Evolutionary conservation across 2,797 vertebrate genomes (phyloP).

Genomic region (Tolypeutes matacus): DNA sequence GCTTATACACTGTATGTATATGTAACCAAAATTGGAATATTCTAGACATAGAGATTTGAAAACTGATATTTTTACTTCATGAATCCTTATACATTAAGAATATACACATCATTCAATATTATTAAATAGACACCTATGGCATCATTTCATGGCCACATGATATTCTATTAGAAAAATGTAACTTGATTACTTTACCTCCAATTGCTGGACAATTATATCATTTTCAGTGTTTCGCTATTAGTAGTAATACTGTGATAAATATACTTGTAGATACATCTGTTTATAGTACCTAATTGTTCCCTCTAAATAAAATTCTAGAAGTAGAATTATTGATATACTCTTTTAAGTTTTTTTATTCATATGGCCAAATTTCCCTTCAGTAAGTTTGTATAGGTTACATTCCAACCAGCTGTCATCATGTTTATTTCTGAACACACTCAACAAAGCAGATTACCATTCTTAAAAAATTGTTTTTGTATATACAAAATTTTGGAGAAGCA

Average conservation of each 20-base stretch:
- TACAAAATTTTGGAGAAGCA: neutral
- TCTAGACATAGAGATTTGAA: constrained; percentile 37
- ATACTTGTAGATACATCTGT: neutral
- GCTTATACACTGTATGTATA: neutral
- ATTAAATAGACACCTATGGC: neutral
- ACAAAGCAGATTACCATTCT: constrained; percentile 14
- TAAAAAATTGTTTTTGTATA: constrained; percentile 43
- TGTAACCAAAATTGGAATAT: neutral
- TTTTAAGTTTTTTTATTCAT: constrained; percentile 38
- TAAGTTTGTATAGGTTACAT: neutral
- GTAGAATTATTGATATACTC: neutral
- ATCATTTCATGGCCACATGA: neutral
- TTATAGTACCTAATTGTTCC: constrained; percentile 18
- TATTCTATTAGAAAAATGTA: constrained; percentile 37
- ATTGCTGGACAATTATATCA: neutral
- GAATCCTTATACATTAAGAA: neutral
- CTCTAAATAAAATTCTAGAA: constrained; percentile 46
- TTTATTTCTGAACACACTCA: constrained; percentile 19
- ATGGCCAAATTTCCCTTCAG: neutral
- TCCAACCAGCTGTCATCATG: neutral
- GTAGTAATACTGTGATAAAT: neutral
- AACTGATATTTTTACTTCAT: constrained; percentile 18
- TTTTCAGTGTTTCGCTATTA: neutral
- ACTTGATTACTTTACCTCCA: constrained; percentile 17
- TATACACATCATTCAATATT: neutral